Evolutionary conservation across 2,113 vertebrate species (phyloP).

Genomic region (Gallinago jamesoni): DNA sequence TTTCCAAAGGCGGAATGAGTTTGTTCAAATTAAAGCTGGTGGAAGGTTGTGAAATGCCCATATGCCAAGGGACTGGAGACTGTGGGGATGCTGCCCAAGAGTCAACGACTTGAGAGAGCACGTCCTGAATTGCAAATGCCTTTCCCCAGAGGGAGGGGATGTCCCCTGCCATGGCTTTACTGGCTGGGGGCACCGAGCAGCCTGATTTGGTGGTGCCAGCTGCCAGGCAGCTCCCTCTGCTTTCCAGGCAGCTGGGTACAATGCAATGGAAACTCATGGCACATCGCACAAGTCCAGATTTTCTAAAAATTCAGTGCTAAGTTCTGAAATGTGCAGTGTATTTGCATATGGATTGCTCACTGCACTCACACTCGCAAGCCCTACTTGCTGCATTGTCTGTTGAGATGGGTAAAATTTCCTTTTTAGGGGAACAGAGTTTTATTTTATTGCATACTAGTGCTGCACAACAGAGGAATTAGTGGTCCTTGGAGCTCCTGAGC

Average conservation of each 20-base stretch:
- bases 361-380: neutral
- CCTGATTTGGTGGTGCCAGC: neutral
- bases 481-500: neutral
- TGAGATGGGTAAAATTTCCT: neutral
- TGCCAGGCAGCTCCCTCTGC: neutral
- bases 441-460: neutral
- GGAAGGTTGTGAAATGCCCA: neutral
- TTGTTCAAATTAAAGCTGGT: neutral
- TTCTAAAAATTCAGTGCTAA: neutral
- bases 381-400: neutral
- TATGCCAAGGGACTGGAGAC: neutral
- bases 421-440: neutral
- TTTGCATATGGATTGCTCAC: neutral
- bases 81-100: neutral
- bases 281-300: accelerated
- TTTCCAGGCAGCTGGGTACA: neutral
- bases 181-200: accelerated
- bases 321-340: neutral
- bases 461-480: neutral
- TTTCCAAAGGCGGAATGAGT: neutral
- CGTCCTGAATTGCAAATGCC: neutral
- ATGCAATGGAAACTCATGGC: neutral
- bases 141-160: neutral
- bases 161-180: neutral
- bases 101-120: accelerated